Percentiles rank a stretch among this genome's conserved stretches.
phyloP scores from a whole-genome alignment of 2,888 invertebrate species.

The Drosophila hawaiiensis region DNA sequence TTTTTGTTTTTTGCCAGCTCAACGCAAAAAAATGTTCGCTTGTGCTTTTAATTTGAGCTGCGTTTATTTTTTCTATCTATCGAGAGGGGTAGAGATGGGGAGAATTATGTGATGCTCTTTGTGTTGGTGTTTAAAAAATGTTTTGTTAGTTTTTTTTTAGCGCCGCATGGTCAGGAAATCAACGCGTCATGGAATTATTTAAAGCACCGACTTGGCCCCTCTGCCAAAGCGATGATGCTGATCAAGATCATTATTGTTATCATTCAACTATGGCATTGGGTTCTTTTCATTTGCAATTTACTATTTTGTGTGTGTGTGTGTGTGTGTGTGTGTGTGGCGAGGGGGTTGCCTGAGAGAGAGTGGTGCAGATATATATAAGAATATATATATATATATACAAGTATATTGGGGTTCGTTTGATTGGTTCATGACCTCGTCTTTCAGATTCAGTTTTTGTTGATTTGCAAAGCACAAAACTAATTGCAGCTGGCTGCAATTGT shows the following conservation, averaged over 20 bases:
- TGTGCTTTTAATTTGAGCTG: constrained; percentile 35
- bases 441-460: constrained; percentile 17
- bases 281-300: constrained; percentile 11
- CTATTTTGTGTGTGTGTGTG: not conserved
- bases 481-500: constrained; percentile 59
- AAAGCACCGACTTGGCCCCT: not conserved
- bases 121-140: constrained; percentile 31
- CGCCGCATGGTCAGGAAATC: constrained; percentile 42
- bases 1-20: constrained; percentile 38
- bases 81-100: not conserved
- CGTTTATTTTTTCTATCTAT: constrained; percentile 8
- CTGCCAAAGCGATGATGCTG: not conserved
- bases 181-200: constrained; percentile 48
- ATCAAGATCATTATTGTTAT: constrained; percentile 52
- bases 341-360: constrained; percentile 3
- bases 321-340: no score
- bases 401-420: constrained; percentile 16
- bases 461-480: constrained; percentile 42
- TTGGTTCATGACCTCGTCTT: constrained; percentile 59
- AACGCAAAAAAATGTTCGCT: constrained; percentile 24
- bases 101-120: constrained; percentile 20
- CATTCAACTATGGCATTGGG: constrained; percentile 46
- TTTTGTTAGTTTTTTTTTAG: constrained; percentile 55
- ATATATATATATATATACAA: not conserved
- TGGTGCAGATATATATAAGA: not conserved